Percentiles rank a stretch among this genome's conserved stretches.
Evolutionary conservation across 1,140 invertebrate species (phyloP).

Genomic region (Drosophila auraria): DNA sequence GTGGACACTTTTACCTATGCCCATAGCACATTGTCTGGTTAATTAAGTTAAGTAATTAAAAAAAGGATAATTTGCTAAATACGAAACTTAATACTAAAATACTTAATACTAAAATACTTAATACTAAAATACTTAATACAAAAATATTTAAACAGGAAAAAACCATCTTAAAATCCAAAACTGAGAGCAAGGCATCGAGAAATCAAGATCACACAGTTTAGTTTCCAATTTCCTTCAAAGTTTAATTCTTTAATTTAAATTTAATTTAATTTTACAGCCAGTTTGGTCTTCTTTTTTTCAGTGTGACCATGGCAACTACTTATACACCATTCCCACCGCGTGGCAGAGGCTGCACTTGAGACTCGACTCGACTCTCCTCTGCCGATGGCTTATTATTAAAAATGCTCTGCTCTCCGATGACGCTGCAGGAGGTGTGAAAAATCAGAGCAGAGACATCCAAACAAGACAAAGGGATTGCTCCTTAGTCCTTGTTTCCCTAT

Average conservation of each 20-base stretch:
- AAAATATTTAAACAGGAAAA: not conserved
- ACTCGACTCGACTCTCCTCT: constrained; percentile 7
- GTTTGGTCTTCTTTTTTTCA: not conserved
- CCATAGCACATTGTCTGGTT: not conserved
- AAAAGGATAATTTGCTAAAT: no score
- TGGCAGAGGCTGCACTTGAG: constrained; percentile 40
- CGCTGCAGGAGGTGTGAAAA: constrained; percentile 73
- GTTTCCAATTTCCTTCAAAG: not conserved
- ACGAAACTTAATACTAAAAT: no score
- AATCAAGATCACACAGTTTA: no score
- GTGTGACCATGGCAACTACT: not conserved
- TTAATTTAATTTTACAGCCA: not conserved
- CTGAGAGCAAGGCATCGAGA: no score
- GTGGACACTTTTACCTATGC: constrained; percentile 11
- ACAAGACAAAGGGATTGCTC: constrained; percentile 54
- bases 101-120: no score
- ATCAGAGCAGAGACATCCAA: constrained; percentile 71
- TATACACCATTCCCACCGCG: not conserved
- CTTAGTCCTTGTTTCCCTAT: not conserved
- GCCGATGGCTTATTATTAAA: constrained; percentile 54
- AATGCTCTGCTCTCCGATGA: constrained; percentile 17
- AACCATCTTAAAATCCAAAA: not conserved
- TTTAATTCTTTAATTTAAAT: not conserved
- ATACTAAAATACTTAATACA: not conserved
- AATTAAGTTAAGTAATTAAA: not conserved